Percentiles rank a stretch among this genome's conserved stretches.
Conservation (phyloP, 2,888 invertebrate genomes). For the Liopterus haemorrhoidalis region DNA sequence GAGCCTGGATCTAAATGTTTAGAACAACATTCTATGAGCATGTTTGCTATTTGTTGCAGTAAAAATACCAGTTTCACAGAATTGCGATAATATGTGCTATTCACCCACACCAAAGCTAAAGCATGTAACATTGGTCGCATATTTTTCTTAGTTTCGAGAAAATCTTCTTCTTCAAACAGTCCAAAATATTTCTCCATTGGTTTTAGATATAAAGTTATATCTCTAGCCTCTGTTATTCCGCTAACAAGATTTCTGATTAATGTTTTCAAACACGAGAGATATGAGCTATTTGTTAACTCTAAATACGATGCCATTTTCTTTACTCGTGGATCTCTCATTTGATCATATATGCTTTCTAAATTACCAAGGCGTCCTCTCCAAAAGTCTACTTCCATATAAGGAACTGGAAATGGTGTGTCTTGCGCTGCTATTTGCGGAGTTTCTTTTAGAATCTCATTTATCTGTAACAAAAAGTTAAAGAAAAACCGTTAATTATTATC, state of each 20-base stretch:
- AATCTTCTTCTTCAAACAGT: slow-evolving; percentile 63
- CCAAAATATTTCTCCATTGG: slow-evolving; percentile 67
- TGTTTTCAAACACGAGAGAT: slow-evolving; percentile 68
- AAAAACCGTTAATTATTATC: too few relatives aligned
- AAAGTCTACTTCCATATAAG: slow-evolving; percentile 67
- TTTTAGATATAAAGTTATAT: slow-evolving; percentile 72
- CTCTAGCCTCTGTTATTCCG: slow-evolving; percentile 75
- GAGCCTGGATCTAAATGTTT: slow-evolving; percentile 69
- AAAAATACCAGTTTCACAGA: slow-evolving; percentile 61
- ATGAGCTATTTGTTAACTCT: slow-evolving; percentile 73
- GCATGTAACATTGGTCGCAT: slow-evolving; percentile 71
- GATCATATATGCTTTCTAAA: slow-evolving; percentile 80
- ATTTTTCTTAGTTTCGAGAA: slow-evolving; percentile 54
- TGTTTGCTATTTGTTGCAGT: slow-evolving; percentile 72
- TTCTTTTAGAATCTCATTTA: slow-evolving; percentile 71
- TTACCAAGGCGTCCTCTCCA: slow-evolving; percentile 75
- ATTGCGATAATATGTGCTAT: slow-evolving; percentile 68
- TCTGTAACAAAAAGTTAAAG: too few relatives aligned
- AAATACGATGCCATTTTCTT: slow-evolving; percentile 68
- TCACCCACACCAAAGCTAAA: slow-evolving; percentile 78
- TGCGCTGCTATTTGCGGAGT: slow-evolving; percentile 66
- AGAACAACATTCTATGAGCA: slow-evolving; percentile 69
- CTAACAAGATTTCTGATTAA: slow-evolving; percentile 74
- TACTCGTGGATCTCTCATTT: slow-evolving; percentile 74
- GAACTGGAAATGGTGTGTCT: slow-evolving; percentile 64